Conservation (phyloP, 53 echinoderm and acorn worm genomes). For the Temnopleurus reevesii region DNA sequence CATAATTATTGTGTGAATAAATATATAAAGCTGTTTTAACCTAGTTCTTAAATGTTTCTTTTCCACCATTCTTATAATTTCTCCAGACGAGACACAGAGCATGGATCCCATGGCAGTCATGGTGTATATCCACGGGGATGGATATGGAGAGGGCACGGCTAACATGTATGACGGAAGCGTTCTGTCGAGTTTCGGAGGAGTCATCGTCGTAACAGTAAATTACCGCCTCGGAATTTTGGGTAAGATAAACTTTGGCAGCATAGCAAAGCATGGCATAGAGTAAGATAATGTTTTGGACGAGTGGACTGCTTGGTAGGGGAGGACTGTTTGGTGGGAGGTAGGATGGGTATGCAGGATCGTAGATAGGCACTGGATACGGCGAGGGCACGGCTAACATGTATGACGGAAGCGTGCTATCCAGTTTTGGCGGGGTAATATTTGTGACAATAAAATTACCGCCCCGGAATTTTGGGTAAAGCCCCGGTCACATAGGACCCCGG, state of each 20-base stretch:
- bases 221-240: conserved; percentile 93
- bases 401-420: conserved; percentile 87
- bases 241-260: conserved; percentile 50
- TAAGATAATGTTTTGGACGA: neutral
- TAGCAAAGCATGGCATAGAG: neutral
- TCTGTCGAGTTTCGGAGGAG: conserved; percentile 80
- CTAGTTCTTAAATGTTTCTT: too few relatives aligned
- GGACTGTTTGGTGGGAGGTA: too few relatives aligned
- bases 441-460: conserved; percentile 94
- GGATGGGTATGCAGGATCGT: too few relatives aligned
- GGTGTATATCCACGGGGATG: conserved; percentile 89
- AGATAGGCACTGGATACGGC: conserved; percentile 71
- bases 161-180: conserved; percentile 93
- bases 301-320: too few relatives aligned
- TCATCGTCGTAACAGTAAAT: conserved; percentile 94
- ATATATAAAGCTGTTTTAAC: too few relatives aligned
- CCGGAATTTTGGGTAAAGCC: conserved; percentile 86
- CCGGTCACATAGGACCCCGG: neutral
- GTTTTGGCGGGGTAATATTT: conserved; percentile 84
- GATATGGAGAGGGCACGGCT: conserved; percentile 71
- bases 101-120: conserved; percentile 67
- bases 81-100: conserved; percentile 36
- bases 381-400: conserved; percentile 85
- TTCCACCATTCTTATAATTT: neutral
- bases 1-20: too few relatives aligned